Evolutionary conservation across 2,797 vertebrate species (phyloP), one percentile per base, ranked within the genome.

Genomic region (Erithacus rubecula): DNA sequence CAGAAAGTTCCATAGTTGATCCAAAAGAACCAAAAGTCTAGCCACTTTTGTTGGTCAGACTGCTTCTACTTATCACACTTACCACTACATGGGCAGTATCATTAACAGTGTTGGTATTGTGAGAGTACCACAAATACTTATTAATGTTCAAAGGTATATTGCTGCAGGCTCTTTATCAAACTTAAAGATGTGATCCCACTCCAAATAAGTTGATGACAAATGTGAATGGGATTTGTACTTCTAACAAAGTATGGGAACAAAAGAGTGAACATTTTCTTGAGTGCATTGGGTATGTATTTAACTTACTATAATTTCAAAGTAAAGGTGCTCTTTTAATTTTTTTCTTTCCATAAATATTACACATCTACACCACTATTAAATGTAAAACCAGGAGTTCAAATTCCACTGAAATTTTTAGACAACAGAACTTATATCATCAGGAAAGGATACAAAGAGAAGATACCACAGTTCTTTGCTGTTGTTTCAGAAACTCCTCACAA

Each of bases 401-500:
- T 75, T 90, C 37, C 36, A 69, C 6, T 36, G 14, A 23, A n/a
- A 37, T 37, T 85, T 85, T 47, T 58, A 53, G 41, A 43, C 27
- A 49, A 27, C 32, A 18, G 16, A 32, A 88, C 23, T 82, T 36
- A 62, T 9, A 21, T 12, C 22, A 85, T 34, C 69, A 22, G 23
- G 56, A 97, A 98, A 99, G 98, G 99, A 99, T 99, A 99, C 97
- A 36, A 91, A 99, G 98, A 36, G 97, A 94, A 87, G 98, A 98
- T 10, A 96, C 96, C 24, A 98, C 43, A n/a, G 92, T 60, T 34
- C 95, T 88, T 91, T 97, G 98, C 86, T 99, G 98, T 14, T 98
- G 97, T 75, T 98, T 98, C 87, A 99, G 95, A 94, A 99, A 98
- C 75, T 94, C 97, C 84, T 98, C 98, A 75, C 98, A 96, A 74